Base-by-base conservation (phyloP, 2,113 vertebrate genomes). In the Ptilonorhynchus violaceus region DNA sequence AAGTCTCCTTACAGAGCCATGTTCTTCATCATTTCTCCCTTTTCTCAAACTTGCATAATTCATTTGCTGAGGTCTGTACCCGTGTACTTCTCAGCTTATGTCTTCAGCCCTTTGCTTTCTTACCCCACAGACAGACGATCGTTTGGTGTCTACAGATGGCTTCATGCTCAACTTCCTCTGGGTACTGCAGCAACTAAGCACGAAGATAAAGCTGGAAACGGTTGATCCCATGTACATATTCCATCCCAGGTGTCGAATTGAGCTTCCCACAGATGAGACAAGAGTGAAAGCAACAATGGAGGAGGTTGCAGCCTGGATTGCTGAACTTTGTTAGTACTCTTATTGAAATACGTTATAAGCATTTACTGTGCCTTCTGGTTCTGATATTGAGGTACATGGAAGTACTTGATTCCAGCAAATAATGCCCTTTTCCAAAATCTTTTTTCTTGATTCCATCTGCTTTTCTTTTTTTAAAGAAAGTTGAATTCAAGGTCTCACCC, bases 121-220 rank as follows among this genome's bases (percentile, higher is more conserved):
- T 59, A 9, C 66, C 74, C 96, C 37, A 24, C 96, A 99, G 99
- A 99, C 99, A 11, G 99, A 99, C 18, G 99, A 99, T 93, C 98
- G 99, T 59, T 97, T 99, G 97, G 99, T 99, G 64, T 99, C 99
- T 8, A 99, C 99, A 30, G 99, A 99, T 8, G 99, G 99, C 88
- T 99, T 99, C 93, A 99, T 99, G 99, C 98, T 99, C 89, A 99
- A 99, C 97, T 99, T 99, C 96, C 97, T 99, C 63, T 99, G 99
- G 99, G 99, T 99, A 70, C 98, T 99, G 50, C 99, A 99, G 98
- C 99, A 99, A 76, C 98, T 99, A 56, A 99, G 99, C 95, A 99
- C 98, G 84, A 99, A 99, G 98, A 99, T 99, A 84, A 99, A 99
- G 97, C 98, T 99, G 86, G 99, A 99, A 97, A 99, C 99, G 0